Evolutionary conservation across 1,140 invertebrate genomes (phyloP).

Genomic region (Tetramorium alpestre): DNA sequence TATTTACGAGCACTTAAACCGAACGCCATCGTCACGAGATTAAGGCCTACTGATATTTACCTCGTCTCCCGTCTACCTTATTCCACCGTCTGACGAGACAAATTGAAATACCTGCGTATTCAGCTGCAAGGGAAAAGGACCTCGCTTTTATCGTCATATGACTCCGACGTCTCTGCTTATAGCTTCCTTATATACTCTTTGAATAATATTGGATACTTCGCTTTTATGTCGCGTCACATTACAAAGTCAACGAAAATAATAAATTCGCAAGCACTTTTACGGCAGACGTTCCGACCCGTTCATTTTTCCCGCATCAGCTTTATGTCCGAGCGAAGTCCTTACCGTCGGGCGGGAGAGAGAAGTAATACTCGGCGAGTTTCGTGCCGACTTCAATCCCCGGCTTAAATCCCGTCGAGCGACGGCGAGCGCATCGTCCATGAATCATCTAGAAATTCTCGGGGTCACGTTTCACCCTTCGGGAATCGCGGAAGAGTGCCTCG

Average conservation of each 20-base stretch:
- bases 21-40: neutral
- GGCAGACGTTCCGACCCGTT: neutral
- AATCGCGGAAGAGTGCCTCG: neutral
- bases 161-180: neutral
- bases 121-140: neutral
- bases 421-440: conserved; percentile 29
- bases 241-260: conserved; percentile 35
- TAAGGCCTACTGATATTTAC: neutral
- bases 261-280: conserved; percentile 33
- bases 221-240: conserved; percentile 8
- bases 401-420: conserved; percentile 36
- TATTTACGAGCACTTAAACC: conserved; percentile 37
- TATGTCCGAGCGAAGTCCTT: conserved; percentile 6
- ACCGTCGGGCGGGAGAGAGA: neutral
- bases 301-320: conserved; percentile 42
- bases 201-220: neutral
- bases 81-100: neutral
- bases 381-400: conserved; percentile 31
- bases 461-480: conserved; percentile 17
- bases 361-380: conserved; percentile 20
- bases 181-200: neutral
- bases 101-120: conserved; percentile 35
- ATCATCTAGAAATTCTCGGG: conserved; percentile 33
- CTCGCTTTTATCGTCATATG: neutral
- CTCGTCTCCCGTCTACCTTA: neutral